Percentiles rank a stretch among this genome's conserved stretches.
Evolutionary conservation across 1,140 invertebrate species (phyloP).

Genomic region (Aphis gossypii): DNA sequence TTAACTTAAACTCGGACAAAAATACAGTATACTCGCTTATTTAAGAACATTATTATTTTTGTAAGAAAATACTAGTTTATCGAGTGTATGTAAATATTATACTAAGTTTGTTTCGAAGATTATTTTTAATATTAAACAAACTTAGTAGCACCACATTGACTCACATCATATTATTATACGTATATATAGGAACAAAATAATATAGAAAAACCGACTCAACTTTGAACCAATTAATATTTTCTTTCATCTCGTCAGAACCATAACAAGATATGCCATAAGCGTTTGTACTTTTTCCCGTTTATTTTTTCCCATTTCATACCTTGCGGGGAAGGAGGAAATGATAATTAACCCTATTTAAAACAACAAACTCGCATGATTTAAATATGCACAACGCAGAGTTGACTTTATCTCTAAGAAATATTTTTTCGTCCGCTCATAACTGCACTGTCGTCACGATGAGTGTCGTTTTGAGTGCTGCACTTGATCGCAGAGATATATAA

Average conservation of each 20-base stretch:
- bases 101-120: too few species aligned
- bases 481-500: background rate
- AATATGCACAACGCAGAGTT: background rate
- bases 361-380: background rate
- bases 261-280: background rate
- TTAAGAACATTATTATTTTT: too few species aligned
- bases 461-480: background rate
- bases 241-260: background rate
- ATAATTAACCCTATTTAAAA: constrained; percentile 1
- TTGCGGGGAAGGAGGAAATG: background rate
- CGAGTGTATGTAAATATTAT: too few species aligned
- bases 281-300: background rate
- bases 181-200: too few species aligned
- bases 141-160: too few species aligned
- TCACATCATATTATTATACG: background rate
- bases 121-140: too few species aligned
- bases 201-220: background rate
- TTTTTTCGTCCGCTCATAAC: background rate
- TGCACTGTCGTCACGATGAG: background rate
- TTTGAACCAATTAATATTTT: background rate
- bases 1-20: too few species aligned
- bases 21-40: too few species aligned
- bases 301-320: background rate
- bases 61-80: too few species aligned
- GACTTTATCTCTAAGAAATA: constrained; percentile 3